Evolutionary conservation across 2,888 invertebrate species (phyloP), one percentile per base, ranked within the genome.

Genomic region (Heteropelma amictum): DNA sequence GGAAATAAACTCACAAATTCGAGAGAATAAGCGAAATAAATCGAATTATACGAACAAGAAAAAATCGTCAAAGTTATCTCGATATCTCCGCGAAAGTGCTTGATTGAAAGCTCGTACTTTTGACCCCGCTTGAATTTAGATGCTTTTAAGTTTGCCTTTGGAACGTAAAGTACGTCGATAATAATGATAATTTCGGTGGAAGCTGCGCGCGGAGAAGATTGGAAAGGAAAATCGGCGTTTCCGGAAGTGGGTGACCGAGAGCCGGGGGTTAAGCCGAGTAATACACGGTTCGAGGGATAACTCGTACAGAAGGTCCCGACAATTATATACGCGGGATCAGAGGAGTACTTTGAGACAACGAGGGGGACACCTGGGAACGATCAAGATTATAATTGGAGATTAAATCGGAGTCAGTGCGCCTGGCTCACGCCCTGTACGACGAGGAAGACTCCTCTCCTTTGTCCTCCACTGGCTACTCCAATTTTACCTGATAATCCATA

Each of bases 371-470:
- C 75, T 67, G 75, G 71, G 71, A 56, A 23, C 65, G 35, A 65
- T 65, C 54, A 40, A 75, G 65, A 61, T 72, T 68, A 67, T 75
- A 71, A 75, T 75, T 71, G 75, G 65, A 65, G 71, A 71, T 67
- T 75, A 67, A 54, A 54, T 58, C 12, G 26, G 33, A 60, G 71
- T 71, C 47, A 75, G 47, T 64, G 45, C n/a, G n/a, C n/a, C 45
- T 47, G 42, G 60, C 30, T 49, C 56, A 61, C n/a, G n/a, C n/a
- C n/a, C 49, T 64, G 51, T 67, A 45, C 65, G 23, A 56, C 38
- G 40, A 40, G 40, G 35, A 60, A 35, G 54, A 72, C n/a, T n/a
- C n/a, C n/a, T n/a, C n/a, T n/a, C n/a, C n/a, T n/a, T n/a, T n/a
- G n/a, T n/a, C n/a, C n/a, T n/a, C n/a, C n/a, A n/a, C n/a, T n/a